Evolutionary conservation across 92 coral and sea anemone genomes (phyloP).

Genomic region (Umimayanthus kanabou): DNA sequence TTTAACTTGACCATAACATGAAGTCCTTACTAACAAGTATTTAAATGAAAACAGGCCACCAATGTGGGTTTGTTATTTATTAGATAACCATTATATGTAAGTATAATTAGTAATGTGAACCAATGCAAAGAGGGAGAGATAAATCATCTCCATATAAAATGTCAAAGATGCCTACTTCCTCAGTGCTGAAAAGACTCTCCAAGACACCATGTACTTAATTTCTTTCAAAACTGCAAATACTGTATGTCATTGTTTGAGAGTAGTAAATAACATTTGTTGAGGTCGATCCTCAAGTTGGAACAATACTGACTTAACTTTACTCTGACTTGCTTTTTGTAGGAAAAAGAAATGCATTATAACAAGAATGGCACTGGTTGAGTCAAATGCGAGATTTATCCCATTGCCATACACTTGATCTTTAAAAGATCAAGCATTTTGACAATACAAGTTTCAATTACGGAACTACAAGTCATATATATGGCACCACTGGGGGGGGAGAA

Average conservation of each 20-base stretch:
- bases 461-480: constrained; percentile 19
- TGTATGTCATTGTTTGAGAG: constrained; percentile 16
- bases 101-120: constrained; percentile 21
- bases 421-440: constrained; percentile 18
- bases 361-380: neutral
- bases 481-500: neutral
- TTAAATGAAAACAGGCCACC: constrained; percentile 23
- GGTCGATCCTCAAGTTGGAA: constrained; percentile 25
- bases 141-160: constrained; percentile 14
- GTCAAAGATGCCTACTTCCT: constrained; percentile 5
- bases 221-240: constrained; percentile 16
- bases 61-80: constrained; percentile 18
- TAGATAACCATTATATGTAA: constrained; percentile 4
- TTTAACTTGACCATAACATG: constrained; percentile 14
- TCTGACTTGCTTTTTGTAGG: constrained; percentile 6
- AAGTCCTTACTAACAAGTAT: constrained; percentile 16
- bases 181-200: constrained; percentile 20
- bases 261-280: constrained; percentile 12
- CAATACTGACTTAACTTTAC: constrained; percentile 14
- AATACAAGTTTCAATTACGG: neutral
- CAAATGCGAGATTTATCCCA: constrained; percentile 22
- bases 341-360: constrained; percentile 2
- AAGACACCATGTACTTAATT: constrained; percentile 4
- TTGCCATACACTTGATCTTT: constrained; percentile 28
- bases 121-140: constrained; percentile 9